Evolutionary conservation across 1,140 invertebrate species (phyloP).

Genomic region (Platorchestia sp.): DNA sequence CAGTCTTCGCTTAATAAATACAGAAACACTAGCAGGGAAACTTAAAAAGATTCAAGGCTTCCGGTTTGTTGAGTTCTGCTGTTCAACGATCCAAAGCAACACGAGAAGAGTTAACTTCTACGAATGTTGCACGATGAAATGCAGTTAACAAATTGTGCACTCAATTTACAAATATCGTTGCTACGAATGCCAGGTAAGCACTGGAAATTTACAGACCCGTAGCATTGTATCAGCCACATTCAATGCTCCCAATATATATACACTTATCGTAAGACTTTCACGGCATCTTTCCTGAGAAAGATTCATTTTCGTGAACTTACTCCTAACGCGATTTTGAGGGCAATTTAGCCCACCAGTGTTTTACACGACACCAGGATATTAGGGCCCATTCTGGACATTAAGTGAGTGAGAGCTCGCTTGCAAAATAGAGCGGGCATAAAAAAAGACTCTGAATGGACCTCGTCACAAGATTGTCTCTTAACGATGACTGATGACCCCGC

Average conservation of each 20-base stretch:
- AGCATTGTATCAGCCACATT: background rate
- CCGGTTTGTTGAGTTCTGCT: background rate
- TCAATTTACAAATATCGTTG: background rate
- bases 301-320: background rate
- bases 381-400: conserved; percentile 14
- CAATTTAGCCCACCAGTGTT: background rate
- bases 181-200: background rate
- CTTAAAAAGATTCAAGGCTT: too few species aligned
- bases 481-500: conserved; percentile 38
- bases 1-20: background rate
- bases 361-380: conserved; percentile 7
- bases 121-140: background rate
- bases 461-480: conserved; percentile 19
- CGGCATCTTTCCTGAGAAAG: background rate
- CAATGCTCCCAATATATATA: background rate
- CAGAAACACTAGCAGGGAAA: background rate
- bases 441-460: conserved; percentile 36
- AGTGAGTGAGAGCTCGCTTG: background rate
- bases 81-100: background rate
- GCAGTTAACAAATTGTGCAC: background rate
- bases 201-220: background rate
- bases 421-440: background rate
- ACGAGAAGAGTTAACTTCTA: background rate
- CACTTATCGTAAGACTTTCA: background rate
- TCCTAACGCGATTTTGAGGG: background rate